Evolutionary conservation across 2,888 invertebrate genomes (phyloP).

Genomic region (Sarcophaga subvicina): DNA sequence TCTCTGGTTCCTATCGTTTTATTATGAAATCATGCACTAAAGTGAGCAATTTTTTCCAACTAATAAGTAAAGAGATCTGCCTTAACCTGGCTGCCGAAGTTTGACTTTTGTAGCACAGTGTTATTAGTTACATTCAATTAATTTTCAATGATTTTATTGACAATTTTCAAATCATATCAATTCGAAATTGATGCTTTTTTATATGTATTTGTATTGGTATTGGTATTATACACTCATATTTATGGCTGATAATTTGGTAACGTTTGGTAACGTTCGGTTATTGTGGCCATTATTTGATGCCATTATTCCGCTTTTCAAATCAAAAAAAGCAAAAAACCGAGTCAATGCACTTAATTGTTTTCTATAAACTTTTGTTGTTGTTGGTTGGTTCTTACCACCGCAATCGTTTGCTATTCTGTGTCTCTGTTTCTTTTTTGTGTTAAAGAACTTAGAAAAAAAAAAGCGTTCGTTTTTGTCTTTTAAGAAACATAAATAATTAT

Average conservation of each 20-base stretch:
- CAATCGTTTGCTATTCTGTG: no score
- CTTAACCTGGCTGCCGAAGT: no score
- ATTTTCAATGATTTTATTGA: background rate
- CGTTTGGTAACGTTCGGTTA: no score
- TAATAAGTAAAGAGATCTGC: no score
- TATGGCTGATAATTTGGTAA: no score
- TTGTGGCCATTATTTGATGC: no score
- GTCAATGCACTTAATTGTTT: slow-evolving; percentile 54
- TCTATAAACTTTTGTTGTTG: slow-evolving; percentile 14
- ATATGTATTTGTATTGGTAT: background rate
- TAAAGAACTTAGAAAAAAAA: slow-evolving; percentile 33
- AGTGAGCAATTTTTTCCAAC: no score
- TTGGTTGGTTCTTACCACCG: background rate
- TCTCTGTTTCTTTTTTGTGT: slow-evolving; percentile 4
- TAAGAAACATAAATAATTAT: slow-evolving; percentile 45
- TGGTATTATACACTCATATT: no score
- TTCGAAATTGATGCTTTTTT: background rate
- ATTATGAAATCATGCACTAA: no score
- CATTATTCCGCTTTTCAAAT: background rate
- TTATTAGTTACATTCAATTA: background rate
- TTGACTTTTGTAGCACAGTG: no score
- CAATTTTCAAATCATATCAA: slow-evolving; percentile 10
- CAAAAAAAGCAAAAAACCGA: background rate
- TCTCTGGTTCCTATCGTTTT: no score
- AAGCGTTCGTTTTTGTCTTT: slow-evolving; percentile 9